Evolutionary conservation across 1,140 invertebrate genomes (phyloP).

Genomic region (Drosophila pruinosa): DNA sequence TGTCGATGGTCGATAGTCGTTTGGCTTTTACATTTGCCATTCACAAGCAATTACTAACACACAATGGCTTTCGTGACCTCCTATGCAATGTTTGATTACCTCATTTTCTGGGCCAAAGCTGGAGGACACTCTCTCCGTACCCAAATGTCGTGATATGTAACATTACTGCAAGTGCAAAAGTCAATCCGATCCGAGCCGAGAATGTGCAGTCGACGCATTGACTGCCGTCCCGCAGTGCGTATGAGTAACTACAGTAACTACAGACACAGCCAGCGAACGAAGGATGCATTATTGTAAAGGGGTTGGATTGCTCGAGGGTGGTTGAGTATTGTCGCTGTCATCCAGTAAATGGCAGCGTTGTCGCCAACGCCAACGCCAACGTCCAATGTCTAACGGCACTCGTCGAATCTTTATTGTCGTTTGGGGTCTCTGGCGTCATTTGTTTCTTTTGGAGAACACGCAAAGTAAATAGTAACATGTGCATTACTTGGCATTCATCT

Average conservation of each 20-base stretch:
- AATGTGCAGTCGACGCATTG: constrained; percentile 52
- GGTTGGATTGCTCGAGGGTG: not conserved
- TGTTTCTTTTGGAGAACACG: constrained; percentile 65
- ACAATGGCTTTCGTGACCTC: constrained; percentile 45
- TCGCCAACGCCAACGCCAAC: constrained; percentile 59
- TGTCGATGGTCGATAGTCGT: constrained; percentile 16
- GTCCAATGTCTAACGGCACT: not conserved
- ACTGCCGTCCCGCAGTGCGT: constrained; percentile 63
- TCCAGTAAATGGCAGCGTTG: constrained; percentile 38
- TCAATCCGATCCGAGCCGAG: constrained; percentile 31
- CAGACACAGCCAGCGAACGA: constrained; percentile 32
- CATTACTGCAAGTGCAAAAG: constrained; percentile 32
- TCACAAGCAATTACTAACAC: constrained; percentile 46
- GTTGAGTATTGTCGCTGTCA: not conserved
- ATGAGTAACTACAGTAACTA: constrained; percentile 73
- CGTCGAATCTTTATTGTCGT: constrained; percentile 5
- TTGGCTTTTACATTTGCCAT: constrained; percentile 35
- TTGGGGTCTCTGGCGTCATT: constrained; percentile 27
- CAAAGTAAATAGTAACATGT: constrained; percentile 80
- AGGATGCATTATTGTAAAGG: not conserved
- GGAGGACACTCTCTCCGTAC: not conserved
- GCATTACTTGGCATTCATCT: constrained; percentile 78
- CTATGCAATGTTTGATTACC: constrained; percentile 55
- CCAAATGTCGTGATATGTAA: constrained; percentile 17
- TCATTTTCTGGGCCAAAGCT: constrained; percentile 47